phyloP scores from a whole-genome alignment of 2,888 invertebrate species.

The Fragum sueziense region DNA sequence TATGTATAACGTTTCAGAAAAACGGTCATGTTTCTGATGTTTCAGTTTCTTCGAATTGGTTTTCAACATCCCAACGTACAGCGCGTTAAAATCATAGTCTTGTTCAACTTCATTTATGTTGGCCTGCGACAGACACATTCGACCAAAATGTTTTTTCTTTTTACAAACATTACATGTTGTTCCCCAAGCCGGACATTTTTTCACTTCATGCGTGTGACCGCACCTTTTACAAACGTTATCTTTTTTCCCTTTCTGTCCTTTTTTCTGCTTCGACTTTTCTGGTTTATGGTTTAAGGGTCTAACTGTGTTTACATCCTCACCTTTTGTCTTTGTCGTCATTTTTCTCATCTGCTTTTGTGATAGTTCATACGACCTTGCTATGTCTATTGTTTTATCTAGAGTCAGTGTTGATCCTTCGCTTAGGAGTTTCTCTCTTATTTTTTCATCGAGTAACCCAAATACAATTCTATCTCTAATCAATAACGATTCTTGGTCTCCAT shows the following conservation, averaged over 20 bases:
- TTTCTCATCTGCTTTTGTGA: constrained; percentile 23
- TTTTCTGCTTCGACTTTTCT: neutral
- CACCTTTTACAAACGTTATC: neutral
- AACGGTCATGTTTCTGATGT: neutral
- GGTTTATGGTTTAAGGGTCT: too few relatives aligned
- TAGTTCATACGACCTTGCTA: constrained; percentile 40
- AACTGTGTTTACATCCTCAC: too few relatives aligned
- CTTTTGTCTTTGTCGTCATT: too few relatives aligned
- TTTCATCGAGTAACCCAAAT: constrained; percentile 29
- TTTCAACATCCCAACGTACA: neutral
- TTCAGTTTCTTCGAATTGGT: neutral
- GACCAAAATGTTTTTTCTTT: constrained; percentile 21
- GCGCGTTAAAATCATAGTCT: constrained; percentile 2
- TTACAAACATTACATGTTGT: constrained; percentile 21
- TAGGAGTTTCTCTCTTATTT: constrained; percentile 53
- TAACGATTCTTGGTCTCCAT: constrained; percentile 34
- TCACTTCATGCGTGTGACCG: neutral
- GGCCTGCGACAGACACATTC: neutral
- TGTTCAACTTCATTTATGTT: constrained; percentile 6
- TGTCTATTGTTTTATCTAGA: constrained; percentile 41
- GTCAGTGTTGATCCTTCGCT: constrained; percentile 49
- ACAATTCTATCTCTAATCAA: constrained; percentile 56
- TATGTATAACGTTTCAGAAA: neutral
- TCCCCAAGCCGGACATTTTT: too few relatives aligned
- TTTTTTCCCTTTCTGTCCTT: neutral